Evolutionary conservation across 2,888 invertebrate species (phyloP).

Genomic region (Steinernema scapterisci): DNA sequence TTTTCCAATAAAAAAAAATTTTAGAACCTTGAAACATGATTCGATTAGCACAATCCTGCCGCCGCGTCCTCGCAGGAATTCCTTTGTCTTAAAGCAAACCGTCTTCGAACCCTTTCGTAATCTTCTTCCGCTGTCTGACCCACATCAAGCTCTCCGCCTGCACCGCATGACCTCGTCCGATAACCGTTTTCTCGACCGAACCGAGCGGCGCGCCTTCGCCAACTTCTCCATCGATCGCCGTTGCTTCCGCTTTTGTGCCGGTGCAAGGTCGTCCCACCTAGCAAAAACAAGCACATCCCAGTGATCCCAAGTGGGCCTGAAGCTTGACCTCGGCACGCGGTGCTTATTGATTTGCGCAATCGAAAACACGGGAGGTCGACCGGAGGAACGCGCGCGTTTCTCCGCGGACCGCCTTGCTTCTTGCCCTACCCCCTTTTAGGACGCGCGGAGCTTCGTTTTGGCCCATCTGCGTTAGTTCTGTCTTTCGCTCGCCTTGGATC

Average conservation of each 20-base stretch:
- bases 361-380: neutral
- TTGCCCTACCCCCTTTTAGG: neutral
- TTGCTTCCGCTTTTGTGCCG: neutral
- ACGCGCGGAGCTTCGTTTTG: neutral
- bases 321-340: conserved; percentile 11
- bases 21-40: no score
- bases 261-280: neutral
- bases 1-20: no score
- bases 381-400: neutral
- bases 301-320: neutral
- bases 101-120: no score
- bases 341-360: conserved; percentile 19
- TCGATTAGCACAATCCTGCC: no score
- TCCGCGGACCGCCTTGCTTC: neutral
- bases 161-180: no score
- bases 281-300: neutral
- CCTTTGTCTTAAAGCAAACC: no score
- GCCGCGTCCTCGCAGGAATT: no score
- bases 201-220: no score
- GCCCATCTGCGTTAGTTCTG: neutral
- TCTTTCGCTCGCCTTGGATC: neutral
- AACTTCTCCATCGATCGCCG: no score
- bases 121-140: no score
- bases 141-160: no score
- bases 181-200: no score